These are phyloP conservation scores for Shargacucullia verbasci DNA, from an alignment of 2,888 invertebrate species.

Conservation along the genomic window DNA sequence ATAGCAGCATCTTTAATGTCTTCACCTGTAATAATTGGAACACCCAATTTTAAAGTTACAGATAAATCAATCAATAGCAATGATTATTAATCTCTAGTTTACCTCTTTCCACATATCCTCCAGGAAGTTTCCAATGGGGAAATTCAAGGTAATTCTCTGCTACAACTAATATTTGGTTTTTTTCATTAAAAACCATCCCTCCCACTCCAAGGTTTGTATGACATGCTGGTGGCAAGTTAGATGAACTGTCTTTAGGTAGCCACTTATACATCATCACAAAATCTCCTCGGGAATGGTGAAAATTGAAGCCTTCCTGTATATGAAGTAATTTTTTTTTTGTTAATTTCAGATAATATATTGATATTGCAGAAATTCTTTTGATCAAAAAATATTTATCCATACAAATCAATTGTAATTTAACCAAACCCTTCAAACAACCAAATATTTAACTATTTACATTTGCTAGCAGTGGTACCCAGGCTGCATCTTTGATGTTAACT, in stretches of 20 bases:
- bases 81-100: slow-evolving; percentile 28
- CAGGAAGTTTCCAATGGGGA: slow-evolving; percentile 96
- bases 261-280: slow-evolving; percentile 95
- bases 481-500: slow-evolving; percentile 91
- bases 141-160: slow-evolving; percentile 91
- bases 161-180: slow-evolving; percentile 94
- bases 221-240: slow-evolving; percentile 93
- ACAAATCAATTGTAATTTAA: no score
- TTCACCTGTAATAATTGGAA: slow-evolving; percentile 90
- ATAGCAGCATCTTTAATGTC: slow-evolving; percentile 94
- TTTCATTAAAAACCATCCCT: slow-evolving; percentile 94
- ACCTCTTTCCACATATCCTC: slow-evolving; percentile 97
- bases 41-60: background rate
- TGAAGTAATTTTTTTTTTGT: background rate
- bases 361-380: background rate
- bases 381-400: no score
- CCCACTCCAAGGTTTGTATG: slow-evolving; percentile 95
- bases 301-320: slow-evolving; percentile 93
- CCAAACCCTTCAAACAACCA: no score
- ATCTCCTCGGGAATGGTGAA: slow-evolving; percentile 95
- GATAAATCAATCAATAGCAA: no score
- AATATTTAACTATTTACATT: slow-evolving; percentile 83
- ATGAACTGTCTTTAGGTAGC: slow-evolving; percentile 90
- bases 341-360: background rate
- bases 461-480: slow-evolving; percentile 93